These are phyloP conservation scores for Xyliphius kryptos DNA, from an alignment of 2,113 vertebrate species.

Conservation along the genomic window DNA sequence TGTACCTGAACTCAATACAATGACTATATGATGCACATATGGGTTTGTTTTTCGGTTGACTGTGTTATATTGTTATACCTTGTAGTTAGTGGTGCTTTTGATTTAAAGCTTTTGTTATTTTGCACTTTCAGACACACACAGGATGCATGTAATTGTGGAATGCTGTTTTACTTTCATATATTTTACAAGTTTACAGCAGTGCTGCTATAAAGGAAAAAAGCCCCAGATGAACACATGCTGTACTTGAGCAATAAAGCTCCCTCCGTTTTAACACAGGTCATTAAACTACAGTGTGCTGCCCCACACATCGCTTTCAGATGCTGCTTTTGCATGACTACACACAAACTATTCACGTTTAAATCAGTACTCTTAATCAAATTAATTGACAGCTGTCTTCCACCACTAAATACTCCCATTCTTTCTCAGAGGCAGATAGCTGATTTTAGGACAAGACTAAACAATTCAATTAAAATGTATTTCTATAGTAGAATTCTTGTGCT, in stretches of 20 bases:
- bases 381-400: slow-evolving; percentile 22
- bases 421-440: no score
- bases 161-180: slow-evolving; percentile 40
- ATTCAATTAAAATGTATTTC: no score
- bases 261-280: slow-evolving; percentile 9
- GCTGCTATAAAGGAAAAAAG: slow-evolving; percentile 12
- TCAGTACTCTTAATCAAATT: slow-evolving; percentile 41
- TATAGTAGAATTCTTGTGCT: no score
- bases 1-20: no score
- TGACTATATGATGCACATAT: no score
- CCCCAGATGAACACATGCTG: not conserved
- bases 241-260: not conserved
- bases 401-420: slow-evolving; percentile 24
- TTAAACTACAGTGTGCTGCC: slow-evolving; percentile 26
- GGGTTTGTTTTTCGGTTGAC: no score
- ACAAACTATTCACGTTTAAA: slow-evolving; percentile 36
- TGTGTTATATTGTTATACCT: no score
- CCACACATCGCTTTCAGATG: not conserved
- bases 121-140: slow-evolving; percentile 52
- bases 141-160: slow-evolving; percentile 43
- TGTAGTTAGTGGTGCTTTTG: no score
- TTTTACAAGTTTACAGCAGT: slow-evolving; percentile 37
- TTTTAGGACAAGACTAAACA: no score
- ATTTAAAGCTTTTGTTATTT: slow-evolving; percentile 59
- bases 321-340: slow-evolving; percentile 25